Evolutionary conservation across 2,797 vertebrate species (phyloP).

Genomic region (Sebastolobus altivelis): DNA sequence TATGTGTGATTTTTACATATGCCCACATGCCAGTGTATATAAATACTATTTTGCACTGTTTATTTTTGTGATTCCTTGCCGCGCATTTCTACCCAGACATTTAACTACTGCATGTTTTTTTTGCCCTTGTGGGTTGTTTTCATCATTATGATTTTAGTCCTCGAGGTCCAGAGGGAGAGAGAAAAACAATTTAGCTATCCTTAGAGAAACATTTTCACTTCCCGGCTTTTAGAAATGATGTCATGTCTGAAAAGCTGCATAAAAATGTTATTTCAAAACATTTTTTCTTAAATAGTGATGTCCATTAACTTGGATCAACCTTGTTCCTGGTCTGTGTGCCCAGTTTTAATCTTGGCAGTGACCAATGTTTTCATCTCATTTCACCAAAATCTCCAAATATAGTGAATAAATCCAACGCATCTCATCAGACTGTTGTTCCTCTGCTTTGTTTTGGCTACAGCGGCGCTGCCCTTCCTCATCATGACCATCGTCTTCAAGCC

Average conservation of each 20-base stretch:
- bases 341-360: background rate
- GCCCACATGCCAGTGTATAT: conserved; percentile 32
- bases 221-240: conserved; percentile 49
- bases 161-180: conserved; percentile 17
- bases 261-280: conserved; percentile 35
- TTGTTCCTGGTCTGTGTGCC: background rate
- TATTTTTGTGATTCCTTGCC: conserved; percentile 63
- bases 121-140: conserved; percentile 45
- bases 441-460: conserved; percentile 73
- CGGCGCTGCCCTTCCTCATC: conserved; percentile 89
- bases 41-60: conserved; percentile 51
- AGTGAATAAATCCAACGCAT: background rate
- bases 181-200: conserved; percentile 57
- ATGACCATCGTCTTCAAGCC: conserved; percentile 90
- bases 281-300: conserved; percentile 18
- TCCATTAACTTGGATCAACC: conserved; percentile 11
- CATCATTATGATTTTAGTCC: conserved; percentile 52
- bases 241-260: conserved; percentile 62
- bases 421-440: conserved; percentile 6
- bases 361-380: background rate
- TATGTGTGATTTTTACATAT: conserved; percentile 44
- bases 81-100: conserved; percentile 38
- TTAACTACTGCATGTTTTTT: conserved; percentile 40
- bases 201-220: conserved; percentile 61
- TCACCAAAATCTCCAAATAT: conserved; percentile 18